Evolutionary conservation across 30 jellyfish, hydroid and myxozoan species (phyloP), one percentile per base, ranked within the genome.

Genomic region (Turritopsis dohrnii): DNA sequence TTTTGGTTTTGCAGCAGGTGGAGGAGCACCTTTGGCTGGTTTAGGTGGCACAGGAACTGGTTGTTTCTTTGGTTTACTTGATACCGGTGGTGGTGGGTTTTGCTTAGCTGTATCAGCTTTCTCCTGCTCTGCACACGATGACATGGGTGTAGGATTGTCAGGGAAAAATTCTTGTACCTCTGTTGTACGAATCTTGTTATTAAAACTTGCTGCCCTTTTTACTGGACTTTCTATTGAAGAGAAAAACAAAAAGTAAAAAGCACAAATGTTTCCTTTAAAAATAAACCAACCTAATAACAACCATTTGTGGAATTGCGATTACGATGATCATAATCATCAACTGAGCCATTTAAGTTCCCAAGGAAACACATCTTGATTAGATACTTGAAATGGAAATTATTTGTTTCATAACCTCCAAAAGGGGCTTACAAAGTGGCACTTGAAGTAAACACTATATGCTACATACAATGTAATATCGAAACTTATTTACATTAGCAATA

Each of bases 1-100:
- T 53, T 82, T 84, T 1, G 96, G 96, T 29, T 82, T 90, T n/a
- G 95, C 92, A 23, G 88, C 93, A 54, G 85, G 86, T 24, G 91
- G 89, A 19, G 93, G 41, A 18, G 95, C 79, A 13, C 80, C 29
- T 20, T 87, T 65, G 54, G 89, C 53, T 21, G 84, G 86, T 41
- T 87, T 83, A 26, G 86, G 52, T 26, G 88, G 87, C 21, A 85
- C 88, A 29, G 73, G 84, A 4, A 71, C 53, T 23, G 53, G 82
- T 31, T 82, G 79, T 21, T 73, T 83, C 16, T 71, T 18, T 28
- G 81, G 81, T 20, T 24, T 21, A 21, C 28, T 54, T 1, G 88
- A 66, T 53, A 27, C 72, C 7, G 65, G 1, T 0, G 88, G 84
- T 16, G 87, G 69, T 53, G 88, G 69, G 28, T 29, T 25, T 18